These are phyloP conservation scores for Prosopocoilus inquinatus DNA, from an alignment of 2,888 invertebrate genomes.

Conservation along the genomic window DNA sequence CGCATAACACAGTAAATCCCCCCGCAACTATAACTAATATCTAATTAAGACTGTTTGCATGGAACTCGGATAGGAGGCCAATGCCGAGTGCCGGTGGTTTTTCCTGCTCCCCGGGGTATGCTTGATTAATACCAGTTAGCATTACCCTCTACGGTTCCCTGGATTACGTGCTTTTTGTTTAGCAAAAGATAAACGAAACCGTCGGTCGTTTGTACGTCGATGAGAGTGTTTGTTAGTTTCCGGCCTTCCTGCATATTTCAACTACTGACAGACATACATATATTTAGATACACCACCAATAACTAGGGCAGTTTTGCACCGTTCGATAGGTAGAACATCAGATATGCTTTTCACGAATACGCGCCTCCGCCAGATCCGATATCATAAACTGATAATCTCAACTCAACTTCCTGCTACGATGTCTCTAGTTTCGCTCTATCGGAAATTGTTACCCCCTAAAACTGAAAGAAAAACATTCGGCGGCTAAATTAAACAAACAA, in stretches of 20 bases:
- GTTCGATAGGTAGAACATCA: no score
- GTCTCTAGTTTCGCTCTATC: no score
- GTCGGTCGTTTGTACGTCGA: slow-evolving; percentile 2
- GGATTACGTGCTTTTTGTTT: slow-evolving; percentile 44
- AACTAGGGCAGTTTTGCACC: no score
- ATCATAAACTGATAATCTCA: no score
- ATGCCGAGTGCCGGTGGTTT: slow-evolving; percentile 29
- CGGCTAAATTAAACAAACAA: no score
- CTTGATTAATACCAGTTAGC: slow-evolving; percentile 44
- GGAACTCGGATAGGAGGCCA: slow-evolving; percentile 24
- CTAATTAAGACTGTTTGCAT: slow-evolving; percentile 33
- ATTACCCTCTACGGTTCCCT: slow-evolving; percentile 36
- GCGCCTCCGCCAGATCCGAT: no score
- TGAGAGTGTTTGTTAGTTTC: background rate
- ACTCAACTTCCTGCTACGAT: no score
- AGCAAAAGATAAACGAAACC: slow-evolving; percentile 43
- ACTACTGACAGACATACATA: no score
- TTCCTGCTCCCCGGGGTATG: slow-evolving; percentile 34
- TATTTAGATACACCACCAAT: no score
- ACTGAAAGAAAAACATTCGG: no score
- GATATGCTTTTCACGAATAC: no score
- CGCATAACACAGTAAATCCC: background rate
- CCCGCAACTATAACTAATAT: slow-evolving; percentile 29
- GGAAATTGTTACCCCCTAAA: no score
- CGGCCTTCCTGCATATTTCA: background rate